Evolutionary conservation across 2,797 vertebrate genomes (phyloP).

Genomic region (Bryconaethiops microstoma): DNA sequence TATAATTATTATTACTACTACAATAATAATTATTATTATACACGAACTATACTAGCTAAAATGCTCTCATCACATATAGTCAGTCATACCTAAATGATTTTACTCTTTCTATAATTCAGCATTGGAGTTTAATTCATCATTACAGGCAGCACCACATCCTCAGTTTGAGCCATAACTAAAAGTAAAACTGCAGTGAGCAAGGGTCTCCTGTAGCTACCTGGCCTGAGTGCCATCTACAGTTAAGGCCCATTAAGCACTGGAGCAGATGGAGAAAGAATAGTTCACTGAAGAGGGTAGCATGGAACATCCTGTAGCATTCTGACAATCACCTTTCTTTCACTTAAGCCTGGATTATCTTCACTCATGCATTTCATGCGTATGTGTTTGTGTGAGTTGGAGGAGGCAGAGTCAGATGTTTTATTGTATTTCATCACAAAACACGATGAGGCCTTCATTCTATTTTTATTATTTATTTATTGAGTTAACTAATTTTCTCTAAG

Average conservation of each 20-base stretch:
- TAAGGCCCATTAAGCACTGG: slow-evolving; percentile 53
- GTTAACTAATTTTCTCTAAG: background rate
- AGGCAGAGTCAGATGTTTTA: background rate
- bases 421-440: too few relatives aligned
- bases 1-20: too few relatives aligned
- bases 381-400: background rate
- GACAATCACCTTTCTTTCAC: slow-evolving; percentile 77
- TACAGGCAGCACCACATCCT: background rate
- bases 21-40: too few relatives aligned
- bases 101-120: background rate
- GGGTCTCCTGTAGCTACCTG: slow-evolving; percentile 24
- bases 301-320: slow-evolving; percentile 70
- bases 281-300: slow-evolving; percentile 69
- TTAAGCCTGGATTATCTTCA: slow-evolving; percentile 39
- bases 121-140: background rate
- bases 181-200: background rate
- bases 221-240: background rate
- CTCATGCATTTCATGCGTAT: background rate
- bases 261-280: slow-evolving; percentile 73
- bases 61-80: too few relatives aligned
- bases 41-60: too few relatives aligned
- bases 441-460: background rate
- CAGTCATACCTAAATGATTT: too few relatives aligned
- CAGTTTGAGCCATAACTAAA: background rate
- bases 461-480: background rate